Evolutionary conservation across 2,888 invertebrate species (phyloP).

Genomic region (Microdon myrmicae): DNA sequence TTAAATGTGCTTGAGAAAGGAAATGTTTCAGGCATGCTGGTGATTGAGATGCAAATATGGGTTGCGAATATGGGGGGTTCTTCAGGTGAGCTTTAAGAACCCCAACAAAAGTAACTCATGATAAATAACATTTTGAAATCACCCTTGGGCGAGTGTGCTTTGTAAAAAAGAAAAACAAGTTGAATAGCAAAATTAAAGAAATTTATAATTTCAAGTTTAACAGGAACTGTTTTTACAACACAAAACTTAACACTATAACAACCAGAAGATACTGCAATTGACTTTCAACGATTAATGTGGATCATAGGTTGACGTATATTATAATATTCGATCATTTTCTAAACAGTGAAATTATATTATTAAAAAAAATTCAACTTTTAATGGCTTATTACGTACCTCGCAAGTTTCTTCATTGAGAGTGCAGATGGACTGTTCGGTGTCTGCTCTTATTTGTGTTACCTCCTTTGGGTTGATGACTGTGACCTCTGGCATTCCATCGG

Average conservation of each 20-base stretch:
- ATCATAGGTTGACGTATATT: constrained; percentile 57
- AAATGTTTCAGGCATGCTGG: too few species aligned
- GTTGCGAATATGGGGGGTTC: too few species aligned
- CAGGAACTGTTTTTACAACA: neutral
- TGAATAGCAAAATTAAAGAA: neutral
- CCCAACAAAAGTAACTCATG: too few species aligned
- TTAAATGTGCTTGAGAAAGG: too few species aligned
- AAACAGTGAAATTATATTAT: neutral
- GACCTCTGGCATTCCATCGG: constrained; percentile 60
- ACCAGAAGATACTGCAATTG: neutral
- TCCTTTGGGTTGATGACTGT: constrained; percentile 53
- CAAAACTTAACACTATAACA: neutral
- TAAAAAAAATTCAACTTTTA: neutral
- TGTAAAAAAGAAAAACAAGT: neutral
- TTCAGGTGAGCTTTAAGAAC: too few species aligned
- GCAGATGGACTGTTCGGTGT: constrained; percentile 58
- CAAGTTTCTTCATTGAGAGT: constrained; percentile 57
- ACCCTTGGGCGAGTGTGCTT: neutral
- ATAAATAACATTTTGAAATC: too few species aligned
- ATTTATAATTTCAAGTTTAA: too few species aligned
- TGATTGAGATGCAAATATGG: too few species aligned
- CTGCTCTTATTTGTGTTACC: constrained; percentile 9
- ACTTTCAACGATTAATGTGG: constrained; percentile 8
- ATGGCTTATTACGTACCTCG: constrained; percentile 43
- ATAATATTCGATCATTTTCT: constrained; percentile 59